Base-by-base conservation (phyloP, 1,140 invertebrate genomes). In the Dysdera silvatica region DNA sequence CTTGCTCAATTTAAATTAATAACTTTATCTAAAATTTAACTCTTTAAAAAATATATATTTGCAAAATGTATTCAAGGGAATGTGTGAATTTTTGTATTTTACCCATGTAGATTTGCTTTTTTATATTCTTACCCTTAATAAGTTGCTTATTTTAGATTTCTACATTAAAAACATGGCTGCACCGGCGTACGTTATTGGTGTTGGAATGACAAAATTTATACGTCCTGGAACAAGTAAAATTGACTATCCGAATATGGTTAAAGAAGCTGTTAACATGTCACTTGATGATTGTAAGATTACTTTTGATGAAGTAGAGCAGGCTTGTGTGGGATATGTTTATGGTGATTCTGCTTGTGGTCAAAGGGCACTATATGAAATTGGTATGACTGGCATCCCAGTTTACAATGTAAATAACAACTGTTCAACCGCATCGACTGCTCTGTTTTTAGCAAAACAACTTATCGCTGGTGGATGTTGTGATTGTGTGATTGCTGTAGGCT, bases 361-460 rank as follows among this genome's bases (percentile, higher is more conserved):
- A 79, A 81, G 95, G 68, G 88, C 91, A 0, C 71, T 99, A 2
- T 99, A 99, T 75, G 86, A 93, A 74, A 77, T 98, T 33, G 96
- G 96, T 33, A 85, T 98, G 82, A 98, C 86, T 37, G 96, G 95
- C 23, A 95, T 98, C 70, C 96, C 96, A 5, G 86, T 99, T 64
- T 95, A 89, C 78, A 99, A 99, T 80, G 95, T 98, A 0, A 98
- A 98, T 77, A 99, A 99, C 73, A 97, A 97, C 72, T 99, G 96
- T 74, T 88, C 95, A 0, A 97, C 93, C n/a, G 96, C 96, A 12
- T 91, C 95, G 0, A 91, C 89, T 53, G 95, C 95, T 2, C 74
- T 99, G 1, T 83, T 86, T 64, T 77, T 99, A 70, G 94, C 85
- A 0, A 95, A 95, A 73, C 91, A 98, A 74, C 80, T 97, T 3